A percentile compares a stretch with the other conserved stretches of the same genome.
These are phyloP conservation scores for Procambarus clarkii DNA, from an alignment of 1,140 invertebrate genomes.

Conservation along the genomic window DNA sequence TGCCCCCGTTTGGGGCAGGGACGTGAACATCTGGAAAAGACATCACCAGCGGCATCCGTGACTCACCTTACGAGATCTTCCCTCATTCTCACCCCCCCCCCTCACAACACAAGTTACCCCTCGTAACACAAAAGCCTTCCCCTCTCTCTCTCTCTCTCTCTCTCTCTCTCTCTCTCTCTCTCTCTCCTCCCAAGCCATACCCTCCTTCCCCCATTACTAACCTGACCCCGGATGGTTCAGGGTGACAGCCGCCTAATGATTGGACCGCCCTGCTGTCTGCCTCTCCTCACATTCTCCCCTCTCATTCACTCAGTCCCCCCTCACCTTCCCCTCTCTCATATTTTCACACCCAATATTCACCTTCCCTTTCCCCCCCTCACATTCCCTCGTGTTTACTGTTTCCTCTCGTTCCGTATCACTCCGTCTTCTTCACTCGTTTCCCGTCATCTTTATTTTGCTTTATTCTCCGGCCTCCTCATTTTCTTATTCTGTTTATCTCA, in stretches of 20 bases:
- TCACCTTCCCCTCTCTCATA: neutral
- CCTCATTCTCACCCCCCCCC: no score
- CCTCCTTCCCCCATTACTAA: no score
- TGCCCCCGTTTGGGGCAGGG: neutral
- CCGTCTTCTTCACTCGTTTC: neutral
- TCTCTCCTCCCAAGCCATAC: neutral
- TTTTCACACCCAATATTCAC: neutral
- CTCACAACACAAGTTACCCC: no score
- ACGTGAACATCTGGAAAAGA: neutral
- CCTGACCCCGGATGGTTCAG: no score
- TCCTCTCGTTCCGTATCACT: no score
- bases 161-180: neutral
- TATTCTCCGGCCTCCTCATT: neutral
- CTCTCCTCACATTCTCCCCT: neutral
- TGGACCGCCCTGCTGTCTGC: no score
- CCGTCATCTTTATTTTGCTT: neutral
- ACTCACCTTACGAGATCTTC: neutral
- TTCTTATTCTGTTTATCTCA: no score
- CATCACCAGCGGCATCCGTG: conserved; percentile 3
- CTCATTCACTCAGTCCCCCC: neutral
- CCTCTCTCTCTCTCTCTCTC: neutral
- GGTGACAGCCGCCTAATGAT: no score
- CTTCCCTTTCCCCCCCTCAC: neutral
- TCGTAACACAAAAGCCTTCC: no score
- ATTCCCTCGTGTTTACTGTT: no score